A percentile compares a stretch with the other conserved stretches of the same genome.
Evolutionary conservation across 35 echinoderm and acorn worm genomes (phyloP).

Genomic region (Strongylocentrotus purpuratus): DNA sequence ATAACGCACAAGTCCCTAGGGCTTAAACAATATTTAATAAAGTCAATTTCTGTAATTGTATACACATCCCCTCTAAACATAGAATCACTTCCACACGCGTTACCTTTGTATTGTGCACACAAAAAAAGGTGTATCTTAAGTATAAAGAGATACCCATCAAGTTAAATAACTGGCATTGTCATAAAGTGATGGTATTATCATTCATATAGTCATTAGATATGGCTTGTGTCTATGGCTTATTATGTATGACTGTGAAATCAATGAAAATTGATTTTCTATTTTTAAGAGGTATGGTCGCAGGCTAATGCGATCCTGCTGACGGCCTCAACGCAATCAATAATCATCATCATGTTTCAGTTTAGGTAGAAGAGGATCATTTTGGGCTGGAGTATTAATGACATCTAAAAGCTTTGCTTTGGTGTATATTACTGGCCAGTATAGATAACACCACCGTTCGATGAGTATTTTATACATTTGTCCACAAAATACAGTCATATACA

Average conservation of each 20-base stretch:
- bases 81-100: background rate
- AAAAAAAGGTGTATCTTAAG: background rate
- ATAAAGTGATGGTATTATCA: background rate
- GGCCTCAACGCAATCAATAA: background rate
- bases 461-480: background rate
- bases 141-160: background rate
- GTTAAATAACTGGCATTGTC: background rate
- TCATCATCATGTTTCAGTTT: slow-evolving; percentile 3
- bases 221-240: background rate
- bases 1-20: background rate
- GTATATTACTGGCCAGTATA: background rate
- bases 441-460: background rate
- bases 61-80: background rate
- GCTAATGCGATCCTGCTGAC: background rate
- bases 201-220: background rate
- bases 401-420: slow-evolving; percentile 4
- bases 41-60: background rate
- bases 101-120: background rate
- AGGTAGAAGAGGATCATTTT: background rate
- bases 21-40: background rate
- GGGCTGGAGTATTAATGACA: background rate
- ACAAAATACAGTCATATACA: background rate
- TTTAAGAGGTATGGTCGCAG: background rate
- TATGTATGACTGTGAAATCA: background rate
- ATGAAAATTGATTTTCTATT: background rate